Evolutionary conservation across 2,888 invertebrate genomes (phyloP).

Genomic region (Cacoxenus indagator): DNA sequence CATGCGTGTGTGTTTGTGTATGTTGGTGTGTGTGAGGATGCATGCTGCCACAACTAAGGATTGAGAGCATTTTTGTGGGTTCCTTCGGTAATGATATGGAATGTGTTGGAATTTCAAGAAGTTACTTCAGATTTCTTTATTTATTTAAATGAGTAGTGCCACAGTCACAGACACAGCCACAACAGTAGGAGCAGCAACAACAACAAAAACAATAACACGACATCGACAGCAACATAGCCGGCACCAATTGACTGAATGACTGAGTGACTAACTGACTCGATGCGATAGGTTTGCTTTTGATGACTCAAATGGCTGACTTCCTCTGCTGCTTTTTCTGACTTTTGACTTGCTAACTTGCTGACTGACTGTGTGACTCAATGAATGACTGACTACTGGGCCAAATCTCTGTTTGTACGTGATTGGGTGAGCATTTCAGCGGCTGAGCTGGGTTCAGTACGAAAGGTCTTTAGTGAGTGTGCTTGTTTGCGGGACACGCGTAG

Average conservation of each 20-base stretch:
- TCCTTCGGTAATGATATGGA: constrained; percentile 64
- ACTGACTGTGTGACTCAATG: constrained; percentile 10
- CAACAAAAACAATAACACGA: not conserved
- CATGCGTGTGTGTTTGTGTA: constrained; percentile 20
- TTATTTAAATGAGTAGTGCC: constrained; percentile 65
- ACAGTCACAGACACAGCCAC: constrained; percentile 12
- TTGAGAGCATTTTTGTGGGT: constrained; percentile 65
- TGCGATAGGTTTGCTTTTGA: not conserved
- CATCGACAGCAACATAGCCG: constrained; percentile 23
- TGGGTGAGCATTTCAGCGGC: too few species aligned
- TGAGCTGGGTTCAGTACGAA: too few species aligned
- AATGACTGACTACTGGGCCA: constrained; percentile 28
- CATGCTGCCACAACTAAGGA: constrained; percentile 56
- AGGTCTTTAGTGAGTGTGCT: too few species aligned
- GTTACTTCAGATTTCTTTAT: constrained; percentile 64
- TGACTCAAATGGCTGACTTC: constrained; percentile 25
- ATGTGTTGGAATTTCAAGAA: constrained; percentile 66
- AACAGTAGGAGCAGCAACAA: not conserved
- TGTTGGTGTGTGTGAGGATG: constrained; percentile 20
- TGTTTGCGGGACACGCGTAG: too few species aligned
- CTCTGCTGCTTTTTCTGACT: constrained; percentile 17
- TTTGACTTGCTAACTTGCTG: not conserved
- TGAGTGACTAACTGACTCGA: constrained; percentile 34
- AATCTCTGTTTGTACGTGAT: constrained; percentile 46
- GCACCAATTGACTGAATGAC: constrained; percentile 46